Evolutionary conservation across 1,140 invertebrate genomes (phyloP).

Genomic region (Colletes latitarsis): DNA sequence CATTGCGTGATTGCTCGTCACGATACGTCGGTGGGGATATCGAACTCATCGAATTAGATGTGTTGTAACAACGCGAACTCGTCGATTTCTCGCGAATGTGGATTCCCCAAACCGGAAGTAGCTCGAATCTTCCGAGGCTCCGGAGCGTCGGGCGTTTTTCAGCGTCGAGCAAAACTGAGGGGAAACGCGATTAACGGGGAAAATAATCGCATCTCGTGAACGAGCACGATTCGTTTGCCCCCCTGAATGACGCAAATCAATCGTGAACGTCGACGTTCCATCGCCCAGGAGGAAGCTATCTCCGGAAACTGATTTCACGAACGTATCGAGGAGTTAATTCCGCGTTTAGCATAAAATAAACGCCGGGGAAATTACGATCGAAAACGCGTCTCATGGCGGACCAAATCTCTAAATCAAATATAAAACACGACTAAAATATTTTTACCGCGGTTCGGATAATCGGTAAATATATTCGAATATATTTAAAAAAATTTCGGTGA

Average conservation of each 20-base stretch:
- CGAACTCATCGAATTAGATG: neutral
- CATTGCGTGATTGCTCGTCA: no score
- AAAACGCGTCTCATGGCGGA: neutral
- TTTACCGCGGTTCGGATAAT: no score
- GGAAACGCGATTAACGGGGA: neutral
- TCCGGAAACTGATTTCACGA: neutral
- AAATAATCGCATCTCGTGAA: slow-evolving; percentile 18
- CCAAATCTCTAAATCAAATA: no score
- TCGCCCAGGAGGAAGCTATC: neutral
- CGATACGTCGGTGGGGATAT: no score
- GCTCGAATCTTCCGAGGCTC: neutral
- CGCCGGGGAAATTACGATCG: neutral
- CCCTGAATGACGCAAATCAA: slow-evolving; percentile 9
- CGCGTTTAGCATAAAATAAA: neutral
- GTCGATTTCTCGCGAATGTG: neutral
- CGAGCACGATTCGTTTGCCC: slow-evolving; percentile 9
- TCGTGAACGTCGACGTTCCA: neutral
- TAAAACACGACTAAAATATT: no score
- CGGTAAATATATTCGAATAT: no score
- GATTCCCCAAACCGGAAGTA: neutral
- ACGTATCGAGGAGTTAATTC: neutral
- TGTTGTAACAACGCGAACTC: no score
- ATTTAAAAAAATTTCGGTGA: no score
- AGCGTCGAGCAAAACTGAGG: neutral
- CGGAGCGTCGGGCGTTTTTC: neutral